phyloP scores from a whole-genome alignment of 2,797 vertebrate genomes.

The Myotis vivesi region DNA sequence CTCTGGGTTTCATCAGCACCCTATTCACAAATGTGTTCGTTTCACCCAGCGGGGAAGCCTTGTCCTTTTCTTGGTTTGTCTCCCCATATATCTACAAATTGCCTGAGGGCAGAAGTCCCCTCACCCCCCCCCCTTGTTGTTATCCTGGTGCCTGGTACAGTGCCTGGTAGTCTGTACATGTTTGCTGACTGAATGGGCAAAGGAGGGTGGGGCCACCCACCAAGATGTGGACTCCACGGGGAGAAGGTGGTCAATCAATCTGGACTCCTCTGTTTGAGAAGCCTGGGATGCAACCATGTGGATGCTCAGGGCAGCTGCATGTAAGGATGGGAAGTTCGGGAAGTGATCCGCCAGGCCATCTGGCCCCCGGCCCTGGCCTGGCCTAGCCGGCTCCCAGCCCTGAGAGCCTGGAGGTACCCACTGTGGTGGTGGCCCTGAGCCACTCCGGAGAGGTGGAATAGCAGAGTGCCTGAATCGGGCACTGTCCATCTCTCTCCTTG shows the following conservation, averaged over 20 bases:
- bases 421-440: rapidly evolving
- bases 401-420: background rate
- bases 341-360: too few species aligned
- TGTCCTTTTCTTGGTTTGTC: background rate
- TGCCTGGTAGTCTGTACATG: rapidly evolving
- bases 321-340: background rate
- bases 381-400: background rate
- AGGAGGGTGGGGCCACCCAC: background rate
- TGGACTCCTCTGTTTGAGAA: background rate
- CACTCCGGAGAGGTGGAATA: background rate
- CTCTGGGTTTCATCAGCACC: background rate
- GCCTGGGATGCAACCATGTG: rapidly evolving
- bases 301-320: background rate
- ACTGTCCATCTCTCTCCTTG: background rate
- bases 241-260: background rate
- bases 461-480: background rate
- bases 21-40: background rate
- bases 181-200: background rate
- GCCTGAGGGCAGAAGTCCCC: background rate
- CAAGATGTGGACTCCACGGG: background rate
- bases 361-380: too few species aligned
- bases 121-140: background rate
- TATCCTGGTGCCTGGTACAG: background rate
- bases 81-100: background rate
- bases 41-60: rapidly evolving